Conservation (phyloP, 1,140 invertebrate genomes). For the Brachionus asplanchnoidis region DNA sequence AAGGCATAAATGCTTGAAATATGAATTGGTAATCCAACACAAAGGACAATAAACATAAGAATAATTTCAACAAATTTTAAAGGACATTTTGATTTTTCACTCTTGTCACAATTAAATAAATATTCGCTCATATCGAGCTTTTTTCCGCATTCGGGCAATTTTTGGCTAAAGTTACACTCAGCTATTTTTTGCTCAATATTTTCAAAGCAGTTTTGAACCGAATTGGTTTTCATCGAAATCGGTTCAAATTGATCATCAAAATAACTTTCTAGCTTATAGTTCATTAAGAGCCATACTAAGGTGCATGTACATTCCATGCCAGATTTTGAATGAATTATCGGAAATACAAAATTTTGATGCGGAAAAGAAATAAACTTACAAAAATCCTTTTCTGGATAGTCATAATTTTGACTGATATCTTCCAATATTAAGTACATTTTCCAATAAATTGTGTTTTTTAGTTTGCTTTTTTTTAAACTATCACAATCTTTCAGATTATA, state of each 20-base stretch:
- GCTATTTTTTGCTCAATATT: not conserved
- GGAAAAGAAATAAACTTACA: not conserved
- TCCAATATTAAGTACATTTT: not conserved
- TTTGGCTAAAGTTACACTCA: not conserved
- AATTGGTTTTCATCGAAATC: not conserved
- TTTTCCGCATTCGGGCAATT: not conserved
- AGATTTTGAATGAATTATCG: not conserved
- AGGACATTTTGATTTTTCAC: not conserved
- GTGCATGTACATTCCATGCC: not conserved
- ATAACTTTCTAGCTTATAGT: not conserved
- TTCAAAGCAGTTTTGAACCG: not conserved
- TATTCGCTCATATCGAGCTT: not conserved
- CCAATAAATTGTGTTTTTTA: not conserved
- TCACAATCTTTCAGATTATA: not conserved
- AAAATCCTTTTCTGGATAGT: not conserved
- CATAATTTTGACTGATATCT: not conserved
- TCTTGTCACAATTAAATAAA: not conserved
- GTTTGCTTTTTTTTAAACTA: not conserved
- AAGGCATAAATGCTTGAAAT: not conserved
- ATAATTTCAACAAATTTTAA: not conserved
- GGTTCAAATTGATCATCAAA: not conserved
- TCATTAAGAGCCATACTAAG: not conserved
- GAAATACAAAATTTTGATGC: not conserved
- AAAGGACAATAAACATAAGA: not conserved
- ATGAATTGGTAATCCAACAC: not conserved